Evolutionary conservation across 2,888 invertebrate genomes (phyloP), one percentile per base, ranked within the genome.

Genomic region (Caenorhabditis panamensis): DNA sequence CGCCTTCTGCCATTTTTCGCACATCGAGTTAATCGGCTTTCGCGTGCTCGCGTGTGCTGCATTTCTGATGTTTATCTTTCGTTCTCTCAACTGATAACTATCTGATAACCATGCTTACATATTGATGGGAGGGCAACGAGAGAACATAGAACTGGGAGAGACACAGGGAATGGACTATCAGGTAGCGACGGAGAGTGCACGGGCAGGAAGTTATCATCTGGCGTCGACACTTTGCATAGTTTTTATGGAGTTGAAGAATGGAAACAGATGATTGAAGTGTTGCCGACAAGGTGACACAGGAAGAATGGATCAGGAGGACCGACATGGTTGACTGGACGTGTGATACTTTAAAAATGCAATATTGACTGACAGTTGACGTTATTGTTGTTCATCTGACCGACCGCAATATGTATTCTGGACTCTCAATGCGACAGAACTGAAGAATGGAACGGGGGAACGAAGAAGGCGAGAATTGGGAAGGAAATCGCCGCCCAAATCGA

Each of bases 41-140:
- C 37, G 49, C 28, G 18, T 69, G 24, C 66, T 61, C 44, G 75
- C 66, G 75, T 67, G 66, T 47, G 75, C 61, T 51, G 59, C 75
- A 66, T 59, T 72, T 72, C 44, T 72, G 36, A 59, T 75, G 54
- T 75, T 75, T 75, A 75, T 75, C 75, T 66, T 75, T 66, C 49
- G 22, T 41, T 26, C 18, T 49, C 37, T 28, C 58, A 4, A 56
- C 49, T 63, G 72, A 63, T 63, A 72, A 63, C 62, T 47, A 1
- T 69, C 63, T 72, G 47, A 72, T 63, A 31, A 26, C 53, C 28
- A 63, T 56, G 37, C 37, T 53, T 71, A 59, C 51, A 69, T 69
- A 69, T 69, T 59, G 18, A 41, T 31, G 49, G 22, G 69, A 53
- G 37, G 49, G 37, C 20, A 22, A 26, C n/a, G 16, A 41, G 11